These are phyloP conservation scores for Erinaceus europaeus DNA, from an alignment of 2,113 vertebrate species.

Conservation along the genomic window DNA sequence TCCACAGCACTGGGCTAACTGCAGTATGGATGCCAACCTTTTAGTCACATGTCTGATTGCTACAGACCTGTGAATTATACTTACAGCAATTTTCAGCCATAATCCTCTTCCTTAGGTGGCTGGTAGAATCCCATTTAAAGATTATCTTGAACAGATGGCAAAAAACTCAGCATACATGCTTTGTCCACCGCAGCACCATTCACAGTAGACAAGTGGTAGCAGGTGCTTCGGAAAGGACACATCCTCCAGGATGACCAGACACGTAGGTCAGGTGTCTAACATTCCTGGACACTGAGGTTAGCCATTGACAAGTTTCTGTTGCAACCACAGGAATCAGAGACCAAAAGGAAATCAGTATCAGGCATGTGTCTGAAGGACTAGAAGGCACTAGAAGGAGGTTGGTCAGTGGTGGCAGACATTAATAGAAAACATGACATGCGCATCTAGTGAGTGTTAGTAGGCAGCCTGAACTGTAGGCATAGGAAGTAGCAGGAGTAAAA, in stretches of 20 bases:
- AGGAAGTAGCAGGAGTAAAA: neutral
- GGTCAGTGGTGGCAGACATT: neutral
- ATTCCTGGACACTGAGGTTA: neutral
- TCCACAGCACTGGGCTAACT: neutral
- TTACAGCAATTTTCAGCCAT: neutral
- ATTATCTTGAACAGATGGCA: neutral
- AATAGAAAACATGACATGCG: neutral
- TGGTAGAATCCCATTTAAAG: neutral
- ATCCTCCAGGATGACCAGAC: neutral
- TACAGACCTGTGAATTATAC: neutral
- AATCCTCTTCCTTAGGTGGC: neutral
- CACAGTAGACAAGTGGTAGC: no score
- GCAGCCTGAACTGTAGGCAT: neutral
- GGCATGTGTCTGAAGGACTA: neutral
- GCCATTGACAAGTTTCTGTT: neutral
- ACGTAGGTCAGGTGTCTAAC: neutral
- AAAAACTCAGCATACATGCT: neutral
- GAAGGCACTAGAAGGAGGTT: neutral
- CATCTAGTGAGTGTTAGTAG: neutral
- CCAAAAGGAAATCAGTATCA: neutral
- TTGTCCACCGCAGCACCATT: neutral
- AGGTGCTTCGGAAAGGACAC: neutral
- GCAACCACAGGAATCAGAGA: neutral
- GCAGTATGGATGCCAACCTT: neutral
- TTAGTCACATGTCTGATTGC: neutral